phyloP scores from a whole-genome alignment of 2,888 invertebrate genomes.

The Operophtera brumata region DNA sequence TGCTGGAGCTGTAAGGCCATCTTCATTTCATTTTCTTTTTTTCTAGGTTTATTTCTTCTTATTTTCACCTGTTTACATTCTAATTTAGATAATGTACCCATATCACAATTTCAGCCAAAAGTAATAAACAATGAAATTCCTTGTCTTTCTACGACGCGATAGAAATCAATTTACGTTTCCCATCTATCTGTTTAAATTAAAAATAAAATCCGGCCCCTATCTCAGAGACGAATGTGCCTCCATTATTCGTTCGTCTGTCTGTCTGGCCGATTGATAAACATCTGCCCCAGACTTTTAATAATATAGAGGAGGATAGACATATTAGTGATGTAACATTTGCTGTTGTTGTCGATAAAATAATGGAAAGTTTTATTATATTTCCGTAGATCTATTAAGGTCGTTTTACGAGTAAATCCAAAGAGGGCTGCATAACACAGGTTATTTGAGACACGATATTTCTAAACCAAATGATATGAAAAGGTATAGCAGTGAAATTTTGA shows the following conservation, averaged over 20 bases:
- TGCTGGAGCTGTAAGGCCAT: too few species aligned
- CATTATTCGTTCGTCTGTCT: constrained; percentile 17
- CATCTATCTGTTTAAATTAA: constrained; percentile 17
- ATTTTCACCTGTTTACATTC: not conserved
- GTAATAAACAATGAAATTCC: constrained; percentile 10
- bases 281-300: constrained; percentile 13
- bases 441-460: too few species aligned
- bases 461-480: too few species aligned
- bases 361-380: too few species aligned
- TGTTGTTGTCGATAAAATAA: too few species aligned
- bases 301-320: not conserved
- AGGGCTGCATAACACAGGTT: too few species aligned
- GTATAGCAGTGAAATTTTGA: too few species aligned
- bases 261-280: constrained; percentile 11
- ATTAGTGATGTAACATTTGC: not conserved
- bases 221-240: not conserved
- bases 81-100: not conserved
- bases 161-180: constrained; percentile 15
- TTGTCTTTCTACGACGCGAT: constrained; percentile 1
- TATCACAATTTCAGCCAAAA: not conserved
- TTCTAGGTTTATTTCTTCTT: too few species aligned
- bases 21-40: too few species aligned
- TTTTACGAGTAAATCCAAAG: too few species aligned
- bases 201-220: constrained; percentile 3
- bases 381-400: too few species aligned